Evolutionary conservation across 2,888 invertebrate genomes (phyloP).

Genomic region (Diogma glabrata): DNA sequence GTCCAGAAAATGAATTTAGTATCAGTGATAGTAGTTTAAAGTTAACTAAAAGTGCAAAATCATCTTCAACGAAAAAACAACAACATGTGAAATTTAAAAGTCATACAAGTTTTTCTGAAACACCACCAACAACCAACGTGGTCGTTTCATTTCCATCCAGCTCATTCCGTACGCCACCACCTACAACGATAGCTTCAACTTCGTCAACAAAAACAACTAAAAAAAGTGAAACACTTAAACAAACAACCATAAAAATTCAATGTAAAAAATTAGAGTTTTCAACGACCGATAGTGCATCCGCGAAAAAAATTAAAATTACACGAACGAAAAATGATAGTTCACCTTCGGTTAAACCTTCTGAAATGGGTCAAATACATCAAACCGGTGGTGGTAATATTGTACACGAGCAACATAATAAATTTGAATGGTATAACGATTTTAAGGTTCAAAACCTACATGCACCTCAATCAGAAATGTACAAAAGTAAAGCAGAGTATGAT

Average conservation of each 20-base stretch:
- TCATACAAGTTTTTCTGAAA: no score
- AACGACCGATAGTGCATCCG: background rate
- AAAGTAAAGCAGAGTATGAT: constrained; percentile 67
- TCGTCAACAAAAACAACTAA: background rate
- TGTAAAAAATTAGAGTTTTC: no score
- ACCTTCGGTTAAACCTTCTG: background rate
- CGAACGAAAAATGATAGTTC: background rate
- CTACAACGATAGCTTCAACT: background rate
- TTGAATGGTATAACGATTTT: constrained; percentile 8
- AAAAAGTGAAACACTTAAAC: background rate
- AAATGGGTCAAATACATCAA: background rate
- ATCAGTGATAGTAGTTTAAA: no score
- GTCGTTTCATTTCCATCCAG: background rate
- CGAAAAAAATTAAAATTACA: no score
- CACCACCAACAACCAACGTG: background rate
- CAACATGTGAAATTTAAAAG: no score
- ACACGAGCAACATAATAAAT: constrained; percentile 6
- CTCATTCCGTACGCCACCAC: background rate
- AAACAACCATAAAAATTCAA: background rate
- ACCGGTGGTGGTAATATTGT: background rate
- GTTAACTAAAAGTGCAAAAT: background rate
- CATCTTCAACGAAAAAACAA: constrained; percentile 2
- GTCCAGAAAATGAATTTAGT: no score
- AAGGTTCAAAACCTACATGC: constrained; percentile 43
- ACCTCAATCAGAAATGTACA: constrained; percentile 25